phyloP scores from a whole-genome alignment of 2,888 invertebrate species.

The Camptogramma bilineatum region DNA sequence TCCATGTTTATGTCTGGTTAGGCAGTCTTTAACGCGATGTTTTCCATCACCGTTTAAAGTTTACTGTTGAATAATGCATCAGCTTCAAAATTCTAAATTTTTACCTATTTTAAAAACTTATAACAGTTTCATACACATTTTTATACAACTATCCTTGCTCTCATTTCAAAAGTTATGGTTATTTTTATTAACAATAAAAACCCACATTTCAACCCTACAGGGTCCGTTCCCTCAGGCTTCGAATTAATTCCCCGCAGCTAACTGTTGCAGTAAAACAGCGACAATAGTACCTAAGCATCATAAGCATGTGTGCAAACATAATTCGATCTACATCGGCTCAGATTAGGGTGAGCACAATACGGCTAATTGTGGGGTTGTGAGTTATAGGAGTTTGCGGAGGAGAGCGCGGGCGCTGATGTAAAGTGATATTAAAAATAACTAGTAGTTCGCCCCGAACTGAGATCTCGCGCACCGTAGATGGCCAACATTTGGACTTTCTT shows the following conservation, averaged over 20 bases:
- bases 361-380: conserved; percentile 45
- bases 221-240: conserved; percentile 25
- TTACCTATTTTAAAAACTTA: not conserved
- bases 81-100: no score
- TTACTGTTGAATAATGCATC: no score
- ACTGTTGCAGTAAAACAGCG: conserved; percentile 31
- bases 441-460: no score
- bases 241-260: conserved; percentile 31
- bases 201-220: conserved; percentile 10
- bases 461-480: no score
- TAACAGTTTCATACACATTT: no score
- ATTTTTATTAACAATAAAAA: conserved; percentile 13
- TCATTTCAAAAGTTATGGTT: not conserved
- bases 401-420: conserved; percentile 6
- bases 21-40: no score
- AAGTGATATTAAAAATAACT: no score
- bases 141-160: not conserved
- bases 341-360: conserved; percentile 51
- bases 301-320: conserved; percentile 74
- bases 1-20: no score
- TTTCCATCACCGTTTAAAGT: no score
- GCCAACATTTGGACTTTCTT: no score
- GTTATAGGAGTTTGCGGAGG: conserved; percentile 42
- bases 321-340: conserved; percentile 65
- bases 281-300: conserved; percentile 29